Conservation (phyloP, 2,797 vertebrate genomes). For the Dipus sagitta region DNA sequence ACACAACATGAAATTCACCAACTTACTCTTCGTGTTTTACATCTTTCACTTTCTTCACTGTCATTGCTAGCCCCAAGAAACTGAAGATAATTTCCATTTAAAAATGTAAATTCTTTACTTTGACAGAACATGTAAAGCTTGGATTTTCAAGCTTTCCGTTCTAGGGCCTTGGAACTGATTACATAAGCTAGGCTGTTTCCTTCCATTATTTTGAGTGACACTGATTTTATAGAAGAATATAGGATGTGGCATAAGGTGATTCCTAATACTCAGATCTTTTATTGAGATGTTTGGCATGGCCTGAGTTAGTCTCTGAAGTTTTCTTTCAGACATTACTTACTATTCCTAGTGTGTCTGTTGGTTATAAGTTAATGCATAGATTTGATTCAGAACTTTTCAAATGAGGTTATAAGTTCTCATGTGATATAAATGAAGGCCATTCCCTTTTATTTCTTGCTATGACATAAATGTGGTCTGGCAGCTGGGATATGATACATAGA, state of each 20-base stretch:
- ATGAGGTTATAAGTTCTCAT: background rate
- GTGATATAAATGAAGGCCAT: background rate
- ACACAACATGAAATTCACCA: background rate
- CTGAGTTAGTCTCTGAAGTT: background rate
- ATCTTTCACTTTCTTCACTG: fast-evolving
- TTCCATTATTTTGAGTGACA: background rate
- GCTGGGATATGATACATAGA: background rate
- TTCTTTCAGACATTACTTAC: background rate
- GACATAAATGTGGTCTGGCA: background rate
- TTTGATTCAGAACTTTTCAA: background rate
- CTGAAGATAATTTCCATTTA: background rate
- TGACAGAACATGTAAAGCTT: background rate
- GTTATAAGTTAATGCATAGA: background rate
- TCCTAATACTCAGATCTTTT: background rate
- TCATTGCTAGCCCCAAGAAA: background rate
- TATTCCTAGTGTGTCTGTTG: background rate
- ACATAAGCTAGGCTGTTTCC: background rate
- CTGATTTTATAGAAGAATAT: background rate
- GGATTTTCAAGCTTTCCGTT: background rate
- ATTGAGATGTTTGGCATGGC: background rate
- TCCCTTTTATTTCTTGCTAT: background rate
- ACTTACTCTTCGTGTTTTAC: background rate
- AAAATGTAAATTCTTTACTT: background rate
- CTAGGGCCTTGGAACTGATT: background rate
- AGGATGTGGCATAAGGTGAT: too few relatives aligned